Conservation (phyloP, 53 echinoderm and acorn worm species). For the Holothuria scabra region DNA sequence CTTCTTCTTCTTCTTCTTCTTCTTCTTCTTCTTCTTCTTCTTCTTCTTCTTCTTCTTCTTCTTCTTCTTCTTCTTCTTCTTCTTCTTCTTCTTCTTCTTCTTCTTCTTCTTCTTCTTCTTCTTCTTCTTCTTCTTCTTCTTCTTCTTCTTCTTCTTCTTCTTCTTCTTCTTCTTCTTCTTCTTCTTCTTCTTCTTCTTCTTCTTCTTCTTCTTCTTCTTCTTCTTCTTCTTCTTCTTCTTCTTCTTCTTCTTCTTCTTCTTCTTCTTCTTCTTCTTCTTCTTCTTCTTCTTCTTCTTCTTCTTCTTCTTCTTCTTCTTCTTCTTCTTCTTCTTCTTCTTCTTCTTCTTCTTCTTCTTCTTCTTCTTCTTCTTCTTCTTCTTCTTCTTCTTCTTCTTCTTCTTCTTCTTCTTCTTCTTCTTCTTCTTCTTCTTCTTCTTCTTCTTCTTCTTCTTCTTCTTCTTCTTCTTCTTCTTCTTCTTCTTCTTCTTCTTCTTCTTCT, state of each 20-base stretch:
- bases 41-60: no score
- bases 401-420: neutral
- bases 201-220: neutral
- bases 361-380: neutral
- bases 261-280: neutral
- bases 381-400: neutral
- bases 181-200: neutral
- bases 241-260: neutral
- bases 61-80: no score
- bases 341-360: neutral
- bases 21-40: no score
- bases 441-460: neutral
- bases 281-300: neutral
- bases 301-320: neutral
- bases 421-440: neutral
- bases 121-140: conserved; percentile 10
- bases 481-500: neutral
- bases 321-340: neutral
- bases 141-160: neutral
- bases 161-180: neutral
- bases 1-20: no score
- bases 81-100: no score
- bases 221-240: no score
- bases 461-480: neutral
- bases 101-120: neutral